These are phyloP conservation scores for Latrodectus geometricus DNA, from an alignment of 1,140 invertebrate species.

Conservation along the genomic window DNA sequence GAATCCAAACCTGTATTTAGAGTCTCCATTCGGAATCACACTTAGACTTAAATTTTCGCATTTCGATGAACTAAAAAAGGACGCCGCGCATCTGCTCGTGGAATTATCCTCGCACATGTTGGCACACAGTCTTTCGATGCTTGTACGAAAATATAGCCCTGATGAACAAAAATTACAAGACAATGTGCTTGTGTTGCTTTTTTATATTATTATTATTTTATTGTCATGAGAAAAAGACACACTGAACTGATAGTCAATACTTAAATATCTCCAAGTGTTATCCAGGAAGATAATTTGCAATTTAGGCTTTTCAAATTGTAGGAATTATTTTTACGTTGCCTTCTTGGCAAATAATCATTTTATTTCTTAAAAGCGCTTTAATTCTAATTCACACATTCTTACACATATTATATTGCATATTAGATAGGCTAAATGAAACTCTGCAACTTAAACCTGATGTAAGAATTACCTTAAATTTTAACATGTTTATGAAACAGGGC, in stretches of 20 bases:
- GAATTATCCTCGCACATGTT: neutral
- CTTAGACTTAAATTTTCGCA: neutral
- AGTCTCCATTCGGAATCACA: conserved; percentile 14
- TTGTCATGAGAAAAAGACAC: too few relatives aligned
- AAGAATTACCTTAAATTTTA: too few relatives aligned
- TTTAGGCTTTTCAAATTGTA: neutral
- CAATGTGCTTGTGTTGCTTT: neutral
- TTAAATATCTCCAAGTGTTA: neutral
- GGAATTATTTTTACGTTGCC: too few relatives aligned
- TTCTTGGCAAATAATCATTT: too few relatives aligned
- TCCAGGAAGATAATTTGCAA: neutral
- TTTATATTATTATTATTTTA: too few relatives aligned
- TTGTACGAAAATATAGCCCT: neutral
- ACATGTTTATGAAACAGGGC: too few relatives aligned
- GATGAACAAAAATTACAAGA: neutral
- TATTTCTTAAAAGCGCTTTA: too few relatives aligned
- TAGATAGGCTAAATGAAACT: too few relatives aligned
- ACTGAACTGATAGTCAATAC: neutral
- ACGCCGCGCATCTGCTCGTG: neutral
- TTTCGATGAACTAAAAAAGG: neutral
- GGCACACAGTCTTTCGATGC: neutral
- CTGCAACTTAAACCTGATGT: too few relatives aligned
- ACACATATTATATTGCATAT: too few relatives aligned
- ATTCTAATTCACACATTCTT: too few relatives aligned
- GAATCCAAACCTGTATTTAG: conserved; percentile 36